These are phyloP conservation scores for Drosophila barbarae DNA, from an alignment of 2,888 invertebrate genomes.

Conservation along the genomic window DNA sequence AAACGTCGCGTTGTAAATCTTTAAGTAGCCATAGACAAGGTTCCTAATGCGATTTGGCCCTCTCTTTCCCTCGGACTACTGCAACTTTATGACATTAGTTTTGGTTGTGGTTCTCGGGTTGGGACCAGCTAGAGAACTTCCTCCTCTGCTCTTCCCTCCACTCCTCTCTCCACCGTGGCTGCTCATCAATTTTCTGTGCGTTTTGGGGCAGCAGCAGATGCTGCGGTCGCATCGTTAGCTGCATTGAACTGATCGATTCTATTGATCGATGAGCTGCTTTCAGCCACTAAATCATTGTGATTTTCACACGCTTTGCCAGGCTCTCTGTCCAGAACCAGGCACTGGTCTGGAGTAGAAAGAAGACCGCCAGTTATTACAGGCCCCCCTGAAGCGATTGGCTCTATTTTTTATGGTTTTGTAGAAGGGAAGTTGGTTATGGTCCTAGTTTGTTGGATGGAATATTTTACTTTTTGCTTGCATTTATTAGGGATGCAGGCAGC, in stretches of 20 bases:
- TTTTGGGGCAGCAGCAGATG: slow-evolving; percentile 34
- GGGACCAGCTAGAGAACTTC: neutral
- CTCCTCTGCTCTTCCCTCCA: neutral
- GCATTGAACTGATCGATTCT: slow-evolving; percentile 47
- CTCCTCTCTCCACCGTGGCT: slow-evolving; percentile 34
- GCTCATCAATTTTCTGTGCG: slow-evolving; percentile 60
- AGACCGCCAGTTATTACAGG: slow-evolving; percentile 5
- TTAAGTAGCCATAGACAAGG: slow-evolving; percentile 60
- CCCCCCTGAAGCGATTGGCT: slow-evolving; percentile 24
- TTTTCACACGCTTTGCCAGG: slow-evolving; percentile 57
- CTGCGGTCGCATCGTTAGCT: slow-evolving; percentile 35
- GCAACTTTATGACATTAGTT: slow-evolving; percentile 61
- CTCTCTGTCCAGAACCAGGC: slow-evolving; percentile 15
- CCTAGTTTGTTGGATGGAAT: neutral
- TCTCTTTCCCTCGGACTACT: slow-evolving; percentile 33
- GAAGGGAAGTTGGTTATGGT: neutral
- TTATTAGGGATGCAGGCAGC: neutral
- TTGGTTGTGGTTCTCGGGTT: slow-evolving; percentile 40
- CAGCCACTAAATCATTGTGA: slow-evolving; percentile 61
- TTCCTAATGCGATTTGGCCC: slow-evolving; percentile 57
- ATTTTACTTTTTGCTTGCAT: slow-evolving; percentile 1
- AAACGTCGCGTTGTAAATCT: slow-evolving; percentile 63
- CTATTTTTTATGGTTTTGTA: slow-evolving; percentile 8
- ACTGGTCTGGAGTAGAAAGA: neutral
- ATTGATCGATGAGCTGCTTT: slow-evolving; percentile 53